Base-by-base conservation (phyloP, 2,113 vertebrate genomes). In the Entelurus aequoreus region DNA sequence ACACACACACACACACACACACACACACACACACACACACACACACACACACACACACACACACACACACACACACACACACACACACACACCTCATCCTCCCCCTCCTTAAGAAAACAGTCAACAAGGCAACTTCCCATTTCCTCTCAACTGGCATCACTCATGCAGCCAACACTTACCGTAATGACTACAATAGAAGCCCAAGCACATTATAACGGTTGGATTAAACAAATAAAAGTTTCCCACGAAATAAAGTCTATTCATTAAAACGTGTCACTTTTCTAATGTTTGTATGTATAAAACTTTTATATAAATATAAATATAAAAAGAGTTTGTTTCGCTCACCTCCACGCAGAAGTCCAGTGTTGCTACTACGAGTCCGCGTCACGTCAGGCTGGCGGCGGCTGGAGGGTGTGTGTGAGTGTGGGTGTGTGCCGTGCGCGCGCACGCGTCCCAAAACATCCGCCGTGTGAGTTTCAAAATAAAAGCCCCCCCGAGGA, bases 111-210 rank as follows among this genome's bases (percentile, higher is more conserved):
- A 21, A 36, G 28, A 58, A 79, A 74, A 86, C 86, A 81, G 83
- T 78, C 87, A 88, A 89, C 88, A 90, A 56, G 40, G 54, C 75
- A 65, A 65, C 76, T 85, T 83, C 84, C 84, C 74, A 72, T 58
- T 36, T 69, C 61, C 10, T 15, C 14, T 9, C 15, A 55, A n/a
- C 40, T 56, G 2, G 1, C 37, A 54, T 46, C 10, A 11, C 40
- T 10, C 40, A 9, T 42, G 8, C 8, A 42, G 10, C 40, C 10
- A 28, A 28, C 10, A 8, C 10, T 10, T 42, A 12, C 10, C 42
- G 42, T 46, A 46, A 46, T 46, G 10, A 46, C 11, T 46, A 46
- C 10, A 46, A 46, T 12, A 46, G 12, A 46, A 46, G 6, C 6
- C 0, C 3, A 46, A 46, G 11, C 42, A 12, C 42, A 11, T 28